Conservation (phyloP, 1,140 invertebrate genomes). For the Druon quercuslanigerum region DNA sequence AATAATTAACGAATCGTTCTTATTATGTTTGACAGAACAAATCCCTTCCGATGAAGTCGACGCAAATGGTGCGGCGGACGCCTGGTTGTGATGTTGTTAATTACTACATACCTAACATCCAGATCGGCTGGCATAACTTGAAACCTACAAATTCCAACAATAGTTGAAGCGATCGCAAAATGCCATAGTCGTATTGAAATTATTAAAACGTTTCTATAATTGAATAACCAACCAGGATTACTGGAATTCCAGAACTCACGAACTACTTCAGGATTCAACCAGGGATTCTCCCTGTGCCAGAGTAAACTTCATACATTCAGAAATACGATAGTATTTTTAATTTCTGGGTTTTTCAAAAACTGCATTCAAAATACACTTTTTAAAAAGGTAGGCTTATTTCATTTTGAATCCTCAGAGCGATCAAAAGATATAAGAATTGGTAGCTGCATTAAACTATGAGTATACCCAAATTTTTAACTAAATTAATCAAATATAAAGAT, state of each 20-base stretch:
- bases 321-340: no score
- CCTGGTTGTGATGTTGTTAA: constrained; percentile 69
- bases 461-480: no score
- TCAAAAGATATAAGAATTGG: no score
- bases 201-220: constrained; percentile 35
- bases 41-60: constrained; percentile 64
- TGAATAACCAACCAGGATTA: constrained; percentile 1
- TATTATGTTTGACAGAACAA: constrained; percentile 37
- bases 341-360: no score
- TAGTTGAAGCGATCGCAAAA: constrained; percentile 58
- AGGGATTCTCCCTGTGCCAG: no score
- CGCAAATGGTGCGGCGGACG: constrained; percentile 49
- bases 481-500: no score
- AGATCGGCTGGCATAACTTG: constrained; percentile 68
- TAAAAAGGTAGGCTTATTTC: no score
- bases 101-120: constrained; percentile 71
- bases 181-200: constrained; percentile 54
- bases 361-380: no score
- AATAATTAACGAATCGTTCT: constrained; percentile 54
- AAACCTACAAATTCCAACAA: constrained; percentile 69
- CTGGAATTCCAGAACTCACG: neutral
- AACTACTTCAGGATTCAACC: neutral
- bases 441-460: no score
- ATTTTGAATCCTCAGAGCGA: no score
- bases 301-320: no score